Percentiles rank a stretch among this genome's conserved stretches.
Evolutionary conservation across 2,797 vertebrate genomes (phyloP).

Genomic region (Lacerta agilis): DNA sequence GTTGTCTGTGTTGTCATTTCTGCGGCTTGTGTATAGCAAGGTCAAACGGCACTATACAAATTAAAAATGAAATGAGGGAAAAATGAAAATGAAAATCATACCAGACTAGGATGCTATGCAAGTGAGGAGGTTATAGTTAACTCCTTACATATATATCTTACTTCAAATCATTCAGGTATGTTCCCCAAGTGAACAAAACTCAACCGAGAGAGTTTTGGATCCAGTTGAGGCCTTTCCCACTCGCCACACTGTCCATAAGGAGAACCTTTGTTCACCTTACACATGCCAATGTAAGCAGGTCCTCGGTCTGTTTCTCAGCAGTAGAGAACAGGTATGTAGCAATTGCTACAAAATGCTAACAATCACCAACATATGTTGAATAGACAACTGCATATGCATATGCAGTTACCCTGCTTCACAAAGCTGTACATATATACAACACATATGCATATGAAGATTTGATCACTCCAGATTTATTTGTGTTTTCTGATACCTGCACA

Average conservation of each 20-base stretch:
- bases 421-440: neutral
- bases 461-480: neutral
- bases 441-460: neutral
- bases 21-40: too few relatives aligned
- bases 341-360: neutral
- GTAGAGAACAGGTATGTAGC: neutral
- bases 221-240: neutral
- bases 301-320: neutral
- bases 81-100: too few relatives aligned
- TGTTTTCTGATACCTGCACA: neutral
- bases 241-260: too few relatives aligned
- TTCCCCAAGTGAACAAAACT: neutral
- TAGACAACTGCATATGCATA: neutral
- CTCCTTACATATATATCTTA: too few relatives aligned
- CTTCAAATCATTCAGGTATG: neutral
- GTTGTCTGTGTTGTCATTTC: too few relatives aligned
- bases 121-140: too few relatives aligned
- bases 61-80: too few relatives aligned
- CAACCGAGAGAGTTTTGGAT: neutral
- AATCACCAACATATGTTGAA: neutral
- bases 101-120: too few relatives aligned
- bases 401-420: neutral
- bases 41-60: too few relatives aligned
- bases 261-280: neutral
- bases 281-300: neutral